These are phyloP conservation scores for Phoxinus phoxinus DNA, from an alignment of 2,113 vertebrate species.

Conservation along the genomic window DNA sequence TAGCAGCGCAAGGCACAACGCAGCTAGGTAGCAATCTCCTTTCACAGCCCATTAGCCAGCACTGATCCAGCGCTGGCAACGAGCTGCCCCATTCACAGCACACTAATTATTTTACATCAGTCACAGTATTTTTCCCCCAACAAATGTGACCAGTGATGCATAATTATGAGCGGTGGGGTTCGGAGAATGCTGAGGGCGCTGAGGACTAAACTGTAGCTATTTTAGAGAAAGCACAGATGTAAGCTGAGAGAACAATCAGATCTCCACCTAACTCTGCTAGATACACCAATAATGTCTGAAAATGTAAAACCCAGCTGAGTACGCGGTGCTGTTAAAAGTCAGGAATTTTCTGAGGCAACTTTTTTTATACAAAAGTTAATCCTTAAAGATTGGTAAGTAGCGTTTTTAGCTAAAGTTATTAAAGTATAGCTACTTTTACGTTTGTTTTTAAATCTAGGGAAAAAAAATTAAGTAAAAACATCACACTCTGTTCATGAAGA, in stretches of 20 bases:
- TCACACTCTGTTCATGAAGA: not conserved
- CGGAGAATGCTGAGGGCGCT: conserved; percentile 19
- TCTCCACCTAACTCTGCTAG: conserved; percentile 13
- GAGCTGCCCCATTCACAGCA: conserved; percentile 38
- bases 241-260: conserved; percentile 14
- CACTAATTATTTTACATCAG: conserved; percentile 63
- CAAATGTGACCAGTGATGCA: conserved; percentile 50
- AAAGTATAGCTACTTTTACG: not conserved
- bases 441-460: not conserved
- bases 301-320: not conserved
- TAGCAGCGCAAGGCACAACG: conserved; percentile 52
- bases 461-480: not conserved
- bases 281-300: conserved; percentile 2
- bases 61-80: conserved; percentile 49
- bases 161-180: conserved; percentile 49
- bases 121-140: conserved; percentile 49
- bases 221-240: conserved; percentile 27
- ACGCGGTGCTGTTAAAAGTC: not conserved
- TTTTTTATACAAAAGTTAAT: not conserved
- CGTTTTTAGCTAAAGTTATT: not conserved
- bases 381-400: not conserved
- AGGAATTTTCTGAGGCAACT: conserved; percentile 8
- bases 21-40: conserved; percentile 59
- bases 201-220: conserved; percentile 33
- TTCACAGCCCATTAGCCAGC: conserved; percentile 61